These are phyloP conservation scores for Pangasius sanitwongsei DNA, from an alignment of 2,797 vertebrate species.

Conservation along the genomic window DNA sequence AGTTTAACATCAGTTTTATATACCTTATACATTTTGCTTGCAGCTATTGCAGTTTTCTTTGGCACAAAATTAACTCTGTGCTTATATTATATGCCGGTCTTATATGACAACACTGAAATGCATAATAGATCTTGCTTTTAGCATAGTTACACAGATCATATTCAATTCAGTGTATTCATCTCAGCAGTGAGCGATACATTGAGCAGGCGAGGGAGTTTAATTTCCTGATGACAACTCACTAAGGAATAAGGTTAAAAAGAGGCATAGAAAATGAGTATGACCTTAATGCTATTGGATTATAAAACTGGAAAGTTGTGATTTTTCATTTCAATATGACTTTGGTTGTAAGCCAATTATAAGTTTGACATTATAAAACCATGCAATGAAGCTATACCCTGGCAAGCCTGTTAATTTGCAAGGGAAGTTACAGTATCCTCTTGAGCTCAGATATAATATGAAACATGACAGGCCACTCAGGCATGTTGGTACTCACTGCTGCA, in stretches of 20 bases:
- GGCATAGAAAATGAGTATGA: constrained; percentile 38
- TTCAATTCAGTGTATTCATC: constrained; percentile 22
- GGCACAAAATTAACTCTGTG: background rate
- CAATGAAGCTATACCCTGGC: constrained; percentile 39
- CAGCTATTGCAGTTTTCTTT: background rate
- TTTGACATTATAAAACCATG: constrained; percentile 57
- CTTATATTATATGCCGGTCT: background rate
- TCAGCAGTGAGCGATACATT: background rate
- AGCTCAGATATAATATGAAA: constrained; percentile 46
- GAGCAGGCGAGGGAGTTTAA: constrained; percentile 11
- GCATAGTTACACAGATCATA: constrained; percentile 12
- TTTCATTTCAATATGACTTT: constrained; percentile 50
- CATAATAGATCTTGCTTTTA: background rate
- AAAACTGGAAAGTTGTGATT: constrained; percentile 49
- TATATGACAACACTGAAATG: background rate
- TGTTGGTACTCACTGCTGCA: constrained; percentile 43
- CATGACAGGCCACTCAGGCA: constrained; percentile 41
- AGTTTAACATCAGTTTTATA: background rate
- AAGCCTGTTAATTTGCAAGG: constrained; percentile 48
- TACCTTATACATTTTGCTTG: background rate
- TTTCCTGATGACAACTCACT: constrained; percentile 36
- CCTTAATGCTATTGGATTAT: constrained; percentile 43
- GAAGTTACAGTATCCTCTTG: constrained; percentile 45
- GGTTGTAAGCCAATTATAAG: constrained; percentile 52
- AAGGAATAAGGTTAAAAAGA: constrained; percentile 37